Evolutionary conservation across 2,888 invertebrate species (phyloP), one percentile per base, ranked within the genome.

Genomic region (Dicycla oo): DNA sequence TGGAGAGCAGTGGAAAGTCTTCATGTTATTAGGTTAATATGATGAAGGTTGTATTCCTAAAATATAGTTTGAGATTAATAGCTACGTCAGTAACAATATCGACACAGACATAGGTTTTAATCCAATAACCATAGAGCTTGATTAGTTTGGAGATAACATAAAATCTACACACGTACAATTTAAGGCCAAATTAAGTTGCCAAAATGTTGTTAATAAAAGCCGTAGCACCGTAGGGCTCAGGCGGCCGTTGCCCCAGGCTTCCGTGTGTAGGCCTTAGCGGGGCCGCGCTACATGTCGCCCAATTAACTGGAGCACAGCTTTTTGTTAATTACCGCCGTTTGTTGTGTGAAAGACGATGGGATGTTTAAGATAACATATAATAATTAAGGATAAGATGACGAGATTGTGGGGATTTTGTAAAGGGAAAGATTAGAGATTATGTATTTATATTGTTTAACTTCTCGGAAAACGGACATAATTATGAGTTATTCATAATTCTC

Each of bases 191-290:
- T 74, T 76, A 82, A 82, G 82, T 82, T 84, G 67, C 75, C 72
- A 73, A 79, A 83, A 84, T 77, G 71, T 84, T 80, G 68, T 82
- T 84, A 83, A 81, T 81, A 81, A 78, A 78, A 76, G 81, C 65
- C 75, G 71, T 60, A 64, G 69, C 60, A 49, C 65, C 58, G 61
- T 23, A 49, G 49, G n/a, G 60, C 45, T 15, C 26, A 20, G 63
- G 47, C 57, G 60, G 53, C 62, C 63, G 68, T 45, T 56, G 81
- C 83, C 81, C 26, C 58, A 38, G 73, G 68, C 69, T 57, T 43
- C 57, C 11, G 10, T 61, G 54, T 54, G 68, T 23, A 63, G 73
- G 70, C 62, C 81, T 77, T 57, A 64, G 78, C 49, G 78, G 34
- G 66, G 81, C 69, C 69, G 61, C 47, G 66, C 69, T 80, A 82